Evolutionary conservation across 1,140 invertebrate genomes (phyloP).

Genomic region (Pinna nobilis): DNA sequence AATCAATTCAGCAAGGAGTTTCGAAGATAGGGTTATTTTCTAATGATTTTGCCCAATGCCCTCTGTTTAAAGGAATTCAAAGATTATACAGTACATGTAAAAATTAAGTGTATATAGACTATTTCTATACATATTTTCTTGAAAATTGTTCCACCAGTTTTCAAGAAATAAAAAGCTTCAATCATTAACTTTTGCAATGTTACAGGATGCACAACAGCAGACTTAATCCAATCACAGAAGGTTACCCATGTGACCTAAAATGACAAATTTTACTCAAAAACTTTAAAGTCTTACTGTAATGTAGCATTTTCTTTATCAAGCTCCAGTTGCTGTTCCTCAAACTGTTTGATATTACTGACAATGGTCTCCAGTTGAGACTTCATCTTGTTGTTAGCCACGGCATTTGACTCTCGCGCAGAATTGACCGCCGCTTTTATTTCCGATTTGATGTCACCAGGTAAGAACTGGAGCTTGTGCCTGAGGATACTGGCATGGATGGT

Average conservation of each 20-base stretch:
- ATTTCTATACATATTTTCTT: no score
- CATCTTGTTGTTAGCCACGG: constrained; percentile 54
- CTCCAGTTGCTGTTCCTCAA: constrained; percentile 55
- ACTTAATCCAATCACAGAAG: neutral
- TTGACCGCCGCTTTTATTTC: constrained; percentile 71
- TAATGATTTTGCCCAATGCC: no score
- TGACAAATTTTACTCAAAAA: neutral
- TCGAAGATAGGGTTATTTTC: no score
- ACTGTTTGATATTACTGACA: constrained; percentile 59
- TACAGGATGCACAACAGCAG: no score
- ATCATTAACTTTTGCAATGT: no score
- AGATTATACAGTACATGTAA: no score
- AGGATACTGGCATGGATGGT: constrained; percentile 71
- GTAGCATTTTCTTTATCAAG: constrained; percentile 68
- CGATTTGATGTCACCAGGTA: constrained; percentile 65
- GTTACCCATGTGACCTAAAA: neutral
- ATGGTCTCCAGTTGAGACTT: constrained; percentile 61
- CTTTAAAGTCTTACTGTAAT: constrained; percentile 63
- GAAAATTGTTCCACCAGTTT: no score
- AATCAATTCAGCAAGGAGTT: no score
- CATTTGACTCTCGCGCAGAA: constrained; percentile 67
- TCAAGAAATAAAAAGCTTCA: no score
- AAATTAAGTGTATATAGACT: no score
- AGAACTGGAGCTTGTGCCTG: constrained; percentile 65
- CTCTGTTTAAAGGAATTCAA: no score